Evolutionary conservation across 2,113 vertebrate species (phyloP).

Genomic region (Procavia capensis): DNA sequence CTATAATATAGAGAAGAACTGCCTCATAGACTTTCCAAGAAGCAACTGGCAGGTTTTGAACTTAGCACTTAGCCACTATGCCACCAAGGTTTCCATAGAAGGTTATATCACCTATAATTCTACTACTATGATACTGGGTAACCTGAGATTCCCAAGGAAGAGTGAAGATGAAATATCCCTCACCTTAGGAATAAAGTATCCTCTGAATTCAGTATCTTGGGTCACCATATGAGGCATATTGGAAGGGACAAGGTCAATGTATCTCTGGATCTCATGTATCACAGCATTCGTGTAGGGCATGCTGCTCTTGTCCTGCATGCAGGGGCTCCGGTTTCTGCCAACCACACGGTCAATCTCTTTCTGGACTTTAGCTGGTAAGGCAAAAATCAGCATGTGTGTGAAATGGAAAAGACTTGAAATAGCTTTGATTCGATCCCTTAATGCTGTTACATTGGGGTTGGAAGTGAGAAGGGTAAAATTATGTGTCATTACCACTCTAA

Average conservation of each 20-base stretch:
- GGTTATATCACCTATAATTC: not conserved
- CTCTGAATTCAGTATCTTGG: slow-evolving; percentile 76
- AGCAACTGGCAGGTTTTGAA: too few species aligned
- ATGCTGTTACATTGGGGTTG: not conserved
- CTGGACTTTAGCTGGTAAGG: slow-evolving; percentile 86
- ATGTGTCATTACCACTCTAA: not conserved
- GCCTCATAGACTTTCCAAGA: too few species aligned
- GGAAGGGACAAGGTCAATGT: slow-evolving; percentile 71
- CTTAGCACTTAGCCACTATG: too few species aligned
- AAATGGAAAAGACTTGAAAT: not conserved
- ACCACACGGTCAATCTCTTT: slow-evolving; percentile 90
- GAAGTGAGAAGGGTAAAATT: not conserved
- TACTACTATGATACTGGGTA: not conserved
- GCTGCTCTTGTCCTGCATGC: slow-evolving; percentile 84
- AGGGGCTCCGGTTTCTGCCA: slow-evolving; percentile 83
- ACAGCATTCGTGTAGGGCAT: slow-evolving; percentile 86
- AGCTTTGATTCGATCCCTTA: not conserved
- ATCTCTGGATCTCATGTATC: slow-evolving; percentile 85
- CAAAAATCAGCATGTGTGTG: not conserved
- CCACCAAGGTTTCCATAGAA: too few species aligned
- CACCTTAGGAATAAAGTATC: slow-evolving; percentile 85
- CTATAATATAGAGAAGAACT: too few species aligned
- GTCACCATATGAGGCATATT: slow-evolving; percentile 69
- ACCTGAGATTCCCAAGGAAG: not conserved
- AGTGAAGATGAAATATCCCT: not conserved